Base-by-base conservation (phyloP, 2,888 invertebrate species). In the Liposcelis brunnea region DNA sequence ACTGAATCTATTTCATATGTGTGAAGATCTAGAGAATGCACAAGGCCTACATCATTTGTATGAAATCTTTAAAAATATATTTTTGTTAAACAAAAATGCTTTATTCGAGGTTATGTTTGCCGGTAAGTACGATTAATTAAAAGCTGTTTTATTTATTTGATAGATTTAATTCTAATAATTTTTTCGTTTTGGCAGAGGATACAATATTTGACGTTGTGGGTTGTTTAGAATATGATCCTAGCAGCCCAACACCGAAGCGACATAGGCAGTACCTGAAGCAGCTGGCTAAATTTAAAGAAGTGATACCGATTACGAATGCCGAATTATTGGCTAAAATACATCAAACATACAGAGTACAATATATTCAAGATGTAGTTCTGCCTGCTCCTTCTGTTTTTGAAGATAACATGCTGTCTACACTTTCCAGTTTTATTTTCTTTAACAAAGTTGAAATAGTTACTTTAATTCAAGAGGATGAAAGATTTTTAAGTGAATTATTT, bases 391-490 rank as follows among this genome's bases (percentile, higher is more conserved):
- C 94, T 54, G 89, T 99, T 56, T 98, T 97, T 66, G 99, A 99
- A 63, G 99, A 99, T 65, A 98, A 97, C 64, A 81, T 97, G 77
- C 74, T 98, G 52, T 94, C 93, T 58, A 91, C 94, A 49, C 71
- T 99, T 58, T 90, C 87, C 62, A 95, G 94, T 72, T 97, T 97
- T 72, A 90, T 99, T 67, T 98, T 94, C 74, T 98, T 98, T 70
- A 97, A 95, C 70, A 97, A 99, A 71, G 90, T 95, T 61, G 97
- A 98, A 72, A 99, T 98, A 67, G 95, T 98, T 55, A 91, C 87
- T 55, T 75, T 93, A 60, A 86, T 98, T 63, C 71, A 72, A 66
- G 95, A 97, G 59, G 98, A 99, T 68, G 94, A 95, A 57, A 85
- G 86, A 61, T 93, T 97, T 69, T 73, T 99, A 60, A 80, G 83